These are phyloP conservation scores for Anas bernieri DNA, from an alignment of 2,797 vertebrate species.

Conservation along the genomic window DNA sequence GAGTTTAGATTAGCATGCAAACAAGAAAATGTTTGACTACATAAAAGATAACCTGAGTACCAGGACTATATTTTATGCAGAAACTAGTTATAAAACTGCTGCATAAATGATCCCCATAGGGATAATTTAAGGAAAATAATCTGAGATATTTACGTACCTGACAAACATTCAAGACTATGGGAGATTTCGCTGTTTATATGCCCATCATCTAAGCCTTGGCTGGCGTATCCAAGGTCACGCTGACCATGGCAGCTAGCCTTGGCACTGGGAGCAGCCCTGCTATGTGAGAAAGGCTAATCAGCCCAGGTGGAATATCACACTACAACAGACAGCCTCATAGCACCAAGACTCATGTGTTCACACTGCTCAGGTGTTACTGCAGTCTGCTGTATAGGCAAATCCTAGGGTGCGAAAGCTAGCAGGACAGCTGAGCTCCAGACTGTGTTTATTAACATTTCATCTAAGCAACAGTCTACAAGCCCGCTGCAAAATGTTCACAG, in stretches of 20 bases:
- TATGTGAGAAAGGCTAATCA: neutral
- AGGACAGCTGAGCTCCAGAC: neutral
- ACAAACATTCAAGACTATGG: constrained; percentile 30
- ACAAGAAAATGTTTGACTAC: constrained; percentile 64
- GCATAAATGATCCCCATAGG: constrained; percentile 53
- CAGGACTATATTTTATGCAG: constrained; percentile 56
- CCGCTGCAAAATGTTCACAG: neutral
- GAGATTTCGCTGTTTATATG: constrained; percentile 26
- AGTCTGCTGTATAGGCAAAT: neutral
- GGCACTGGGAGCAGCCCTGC: neutral
- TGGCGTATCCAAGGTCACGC: neutral
- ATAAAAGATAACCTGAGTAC: constrained; percentile 55
- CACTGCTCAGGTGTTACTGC: constrained; percentile 17
- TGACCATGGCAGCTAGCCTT: neutral
- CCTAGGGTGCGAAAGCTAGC: neutral
- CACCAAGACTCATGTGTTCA: rapidly evolving
- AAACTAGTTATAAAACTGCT: constrained; percentile 61
- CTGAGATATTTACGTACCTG: constrained; percentile 66
- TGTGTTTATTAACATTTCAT: neutral
- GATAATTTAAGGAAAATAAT: constrained; percentile 57
- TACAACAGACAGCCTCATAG: neutral
- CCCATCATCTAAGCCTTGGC: neutral
- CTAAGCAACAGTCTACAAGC: neutral
- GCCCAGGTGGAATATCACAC: neutral
- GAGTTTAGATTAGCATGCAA: constrained; percentile 71